Evolutionary conservation across 2,888 invertebrate species (phyloP).

Genomic region (Heliconius cydno): DNA sequence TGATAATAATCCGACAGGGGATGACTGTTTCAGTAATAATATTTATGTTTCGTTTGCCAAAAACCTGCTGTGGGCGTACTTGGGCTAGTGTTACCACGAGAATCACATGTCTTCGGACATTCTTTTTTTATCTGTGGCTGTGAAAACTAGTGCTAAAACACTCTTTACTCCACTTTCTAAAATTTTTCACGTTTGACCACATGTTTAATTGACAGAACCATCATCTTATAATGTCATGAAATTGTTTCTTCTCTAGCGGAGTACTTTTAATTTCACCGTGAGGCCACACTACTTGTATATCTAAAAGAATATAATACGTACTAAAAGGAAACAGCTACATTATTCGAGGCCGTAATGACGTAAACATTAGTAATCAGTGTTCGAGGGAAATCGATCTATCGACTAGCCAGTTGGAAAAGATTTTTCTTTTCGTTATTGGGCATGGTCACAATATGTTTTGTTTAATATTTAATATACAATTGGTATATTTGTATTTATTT

Average conservation of each 20-base stretch:
- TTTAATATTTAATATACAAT: too few species aligned
- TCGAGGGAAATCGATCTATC: constrained; percentile 27
- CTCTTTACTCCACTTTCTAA: background rate
- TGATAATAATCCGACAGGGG: constrained; percentile 63
- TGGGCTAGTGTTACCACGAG: constrained; percentile 31
- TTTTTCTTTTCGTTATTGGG: constrained; percentile 2
- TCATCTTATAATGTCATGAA: background rate
- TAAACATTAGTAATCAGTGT: constrained; percentile 41
- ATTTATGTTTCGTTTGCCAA: constrained; percentile 76
- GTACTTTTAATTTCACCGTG: background rate
- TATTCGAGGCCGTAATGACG: constrained; percentile 40
- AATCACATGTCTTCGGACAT: background rate
- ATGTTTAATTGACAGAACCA: background rate
- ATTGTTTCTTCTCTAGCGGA: too few species aligned
- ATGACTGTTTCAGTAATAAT: constrained; percentile 64
- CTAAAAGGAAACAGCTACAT: constrained; percentile 41
- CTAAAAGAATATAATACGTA: constrained; percentile 10
- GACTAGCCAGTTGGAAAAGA: background rate
- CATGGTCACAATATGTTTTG: background rate
- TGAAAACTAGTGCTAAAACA: too few species aligned
- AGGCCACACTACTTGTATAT: constrained; percentile 2
- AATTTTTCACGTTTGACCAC: background rate
- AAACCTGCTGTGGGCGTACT: constrained; percentile 44
- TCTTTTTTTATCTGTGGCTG: background rate
- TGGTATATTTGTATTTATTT: too few species aligned